Conservation (phyloP, 2,797 vertebrate genomes). For the Bradypus variegatus region DNA sequence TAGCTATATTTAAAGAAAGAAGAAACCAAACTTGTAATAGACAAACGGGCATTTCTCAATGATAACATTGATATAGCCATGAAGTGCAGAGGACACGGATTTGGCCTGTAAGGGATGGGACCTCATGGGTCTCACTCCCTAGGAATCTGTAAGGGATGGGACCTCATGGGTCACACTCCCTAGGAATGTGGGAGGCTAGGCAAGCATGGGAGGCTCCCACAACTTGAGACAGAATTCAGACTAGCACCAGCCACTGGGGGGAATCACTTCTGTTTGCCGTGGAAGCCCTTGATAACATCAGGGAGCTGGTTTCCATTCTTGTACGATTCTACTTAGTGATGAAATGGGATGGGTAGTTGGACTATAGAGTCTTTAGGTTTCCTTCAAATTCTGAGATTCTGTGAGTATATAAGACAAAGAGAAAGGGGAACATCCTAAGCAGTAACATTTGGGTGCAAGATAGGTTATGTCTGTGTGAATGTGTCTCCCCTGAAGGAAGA, state of each 20-base stretch:
- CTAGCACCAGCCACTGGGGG: not conserved
- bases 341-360: not conserved
- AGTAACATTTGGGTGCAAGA: not conserved
- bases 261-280: not conserved
- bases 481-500: slow-evolving; percentile 8
- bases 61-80: not conserved
- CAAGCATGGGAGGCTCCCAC: not conserved
- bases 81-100: not conserved
- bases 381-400: slow-evolving; percentile 1
- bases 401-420: slow-evolving; percentile 44
- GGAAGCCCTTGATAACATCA: not conserved
- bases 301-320: not conserved
- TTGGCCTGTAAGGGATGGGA: not conserved
- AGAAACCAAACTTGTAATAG: not conserved
- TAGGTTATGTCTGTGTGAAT: slow-evolving; percentile 3
- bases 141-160: not conserved
- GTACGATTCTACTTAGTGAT: not conserved
- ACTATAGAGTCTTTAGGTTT: not conserved
- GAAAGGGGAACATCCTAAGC: slow-evolving; percentile 14
- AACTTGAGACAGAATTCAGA: not conserved
- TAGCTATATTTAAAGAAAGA: not conserved
- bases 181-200: not conserved
- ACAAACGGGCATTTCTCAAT: not conserved
- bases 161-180: not conserved
- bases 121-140: not conserved